phyloP scores from a whole-genome alignment of 1,140 invertebrate species.

The Pogonomyrmex californicus region DNA sequence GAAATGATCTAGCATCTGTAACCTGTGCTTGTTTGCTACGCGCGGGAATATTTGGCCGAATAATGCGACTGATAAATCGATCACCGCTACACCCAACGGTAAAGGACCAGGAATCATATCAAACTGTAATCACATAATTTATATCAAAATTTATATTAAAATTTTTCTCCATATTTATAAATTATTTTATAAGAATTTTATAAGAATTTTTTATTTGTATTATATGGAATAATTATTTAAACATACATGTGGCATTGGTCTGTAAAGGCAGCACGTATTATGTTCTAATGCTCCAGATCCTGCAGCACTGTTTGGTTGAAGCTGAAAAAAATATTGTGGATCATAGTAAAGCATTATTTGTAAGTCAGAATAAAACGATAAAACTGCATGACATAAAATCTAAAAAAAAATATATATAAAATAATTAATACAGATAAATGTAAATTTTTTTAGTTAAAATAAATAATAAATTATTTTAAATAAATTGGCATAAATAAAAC shows the following conservation, averaged over 20 bases:
- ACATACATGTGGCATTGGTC: conserved; percentile 89
- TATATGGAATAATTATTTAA: not conserved
- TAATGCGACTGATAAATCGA: conserved; percentile 96
- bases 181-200: not conserved
- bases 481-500: conserved; percentile 30
- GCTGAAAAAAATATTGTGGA: conserved; percentile 87
- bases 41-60: conserved; percentile 98
- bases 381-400: not conserved
- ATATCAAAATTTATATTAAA: not conserved
- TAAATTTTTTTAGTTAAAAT: not conserved
- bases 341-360: conserved; percentile 2
- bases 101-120: conserved; percentile 93
- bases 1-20: conserved; percentile 99
- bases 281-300: conserved; percentile 98
- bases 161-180: not conserved
- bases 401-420: conserved; percentile 29
- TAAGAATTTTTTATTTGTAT: not conserved
- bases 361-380: conserved; percentile 18
- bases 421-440: conserved; percentile 14
- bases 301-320: conserved; percentile 96
- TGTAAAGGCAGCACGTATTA: conserved; percentile 96
- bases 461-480: conserved; percentile 18
- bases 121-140: conserved; percentile 83
- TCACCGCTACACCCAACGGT: conserved; percentile 98
- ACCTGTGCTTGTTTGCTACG: conserved; percentile 97